Base-by-base conservation (phyloP, 2,113 vertebrate genomes). In the Oncorhynchus gorbuscha region DNA sequence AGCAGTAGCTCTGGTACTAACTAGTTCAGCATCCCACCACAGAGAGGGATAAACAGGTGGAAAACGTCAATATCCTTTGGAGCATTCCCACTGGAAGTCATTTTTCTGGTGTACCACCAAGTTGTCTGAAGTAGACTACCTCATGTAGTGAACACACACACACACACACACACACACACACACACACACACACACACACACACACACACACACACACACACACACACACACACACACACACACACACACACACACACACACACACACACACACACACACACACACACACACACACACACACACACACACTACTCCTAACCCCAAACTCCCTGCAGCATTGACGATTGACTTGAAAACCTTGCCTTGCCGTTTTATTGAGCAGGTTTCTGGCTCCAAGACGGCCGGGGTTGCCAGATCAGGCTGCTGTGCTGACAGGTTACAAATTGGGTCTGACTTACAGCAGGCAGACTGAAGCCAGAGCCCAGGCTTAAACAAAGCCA, bases 361-460 rank as follows among this genome's bases (percentile, higher is more conserved):
- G 8, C 35, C 69, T 70, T 70, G 69, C 18, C n/a, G 39, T 70
- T 70, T 70, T 49, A 48, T 49, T 3, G 69, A 70, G 22, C 69
- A 70, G 69, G 9, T 70, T 70, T 49, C 69, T 70, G 69, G 69
- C 69, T 22, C n/a, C 20, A 4, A n/a, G n/a, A 22, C 3, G 6
- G 32, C 67, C 22, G 20, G 45, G 45, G 12, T 70, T 70, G 45
- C 69, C 69, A 70, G 69, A 70, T 72, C 90, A 90, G 90, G 90
- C 91, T 88, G 90, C 89, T 89, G 92, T 89, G 91, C 91, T 93
- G 93, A 94, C 93, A 93, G 92, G 89, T 93, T 89, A 94, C 93
- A 94, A 93, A 93, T 93, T 93, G 92, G 92, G 86, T 77, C 86
- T 93, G 92, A 93, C 93, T 92, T 93, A 93, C 87, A 87, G 91